Evolutionary conservation across 1,140 invertebrate genomes (phyloP).

Genomic region (Chymomyza costata): DNA sequence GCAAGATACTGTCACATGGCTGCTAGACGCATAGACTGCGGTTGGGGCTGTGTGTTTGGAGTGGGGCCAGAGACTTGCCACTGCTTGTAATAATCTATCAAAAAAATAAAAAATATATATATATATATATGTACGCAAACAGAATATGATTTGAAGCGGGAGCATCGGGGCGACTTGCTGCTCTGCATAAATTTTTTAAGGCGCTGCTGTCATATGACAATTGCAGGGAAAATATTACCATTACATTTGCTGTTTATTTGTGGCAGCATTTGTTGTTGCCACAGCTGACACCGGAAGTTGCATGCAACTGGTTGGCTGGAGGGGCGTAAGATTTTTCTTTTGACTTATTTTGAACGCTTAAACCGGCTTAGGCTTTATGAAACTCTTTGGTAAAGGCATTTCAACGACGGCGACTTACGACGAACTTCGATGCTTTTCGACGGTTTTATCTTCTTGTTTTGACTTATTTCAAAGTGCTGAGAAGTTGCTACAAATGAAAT

Average conservation of each 20-base stretch:
- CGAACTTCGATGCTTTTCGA: too few species aligned
- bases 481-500: too few species aligned
- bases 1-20: constrained; percentile 58
- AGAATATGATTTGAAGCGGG: constrained; percentile 63
- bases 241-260: constrained; percentile 11
- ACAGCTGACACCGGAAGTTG: not conserved
- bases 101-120: too few species aligned
- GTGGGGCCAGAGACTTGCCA: too few species aligned
- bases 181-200: constrained; percentile 56
- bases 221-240: constrained; percentile 45
- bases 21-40: too few species aligned
- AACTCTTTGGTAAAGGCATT: too few species aligned
- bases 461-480: too few species aligned
- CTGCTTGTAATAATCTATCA: constrained; percentile 69
- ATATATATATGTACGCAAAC: constrained; percentile 66
- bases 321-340: not conserved
- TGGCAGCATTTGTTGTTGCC: too few species aligned
- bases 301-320: constrained; percentile 32
- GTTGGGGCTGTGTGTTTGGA: too few species aligned
- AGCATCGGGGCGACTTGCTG: constrained; percentile 8
- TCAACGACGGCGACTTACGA: too few species aligned
- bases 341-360: constrained; percentile 1
- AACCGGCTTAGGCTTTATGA: too few species aligned
- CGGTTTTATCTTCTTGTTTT: too few species aligned
- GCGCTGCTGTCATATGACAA: constrained; percentile 50